Percentiles rank a stretch among this genome's conserved stretches.
Conservation (phyloP, 1,140 invertebrate species). For the Drosophila teissieri region DNA sequence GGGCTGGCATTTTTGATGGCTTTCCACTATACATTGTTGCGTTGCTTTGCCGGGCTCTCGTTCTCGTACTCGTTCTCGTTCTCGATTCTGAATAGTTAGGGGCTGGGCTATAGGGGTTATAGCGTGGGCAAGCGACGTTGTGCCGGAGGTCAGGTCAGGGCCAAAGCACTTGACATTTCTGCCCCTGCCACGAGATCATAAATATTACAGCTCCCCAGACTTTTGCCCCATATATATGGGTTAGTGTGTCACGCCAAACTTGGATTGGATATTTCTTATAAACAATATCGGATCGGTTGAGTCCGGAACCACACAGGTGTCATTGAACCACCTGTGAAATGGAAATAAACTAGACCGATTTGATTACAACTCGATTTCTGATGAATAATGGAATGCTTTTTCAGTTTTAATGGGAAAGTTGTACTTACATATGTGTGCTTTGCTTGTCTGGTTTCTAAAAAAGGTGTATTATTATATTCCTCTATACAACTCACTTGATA, state of each 20-base stretch:
- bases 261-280: slow-evolving; percentile 38
- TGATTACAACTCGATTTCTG: neutral
- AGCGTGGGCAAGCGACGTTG: slow-evolving; percentile 22
- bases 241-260: slow-evolving; percentile 41
- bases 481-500: too few species aligned
- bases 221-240: slow-evolving; percentile 24
- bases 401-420: neutral
- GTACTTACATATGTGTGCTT: too few species aligned
- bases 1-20: slow-evolving; percentile 33
- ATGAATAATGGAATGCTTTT: neutral
- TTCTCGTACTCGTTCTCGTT: too few species aligned
- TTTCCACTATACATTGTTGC: slow-evolving; percentile 33
- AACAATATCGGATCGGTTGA: slow-evolving; percentile 22
- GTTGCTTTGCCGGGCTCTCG: slow-evolving; percentile 29
- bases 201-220: slow-evolving; percentile 35
- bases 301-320: slow-evolving; percentile 1
- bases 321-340: slow-evolving; percentile 23
- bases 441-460: too few species aligned
- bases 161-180: slow-evolving; percentile 52
- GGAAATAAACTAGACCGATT: neutral
- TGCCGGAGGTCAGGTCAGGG: slow-evolving; percentile 47
- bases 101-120: slow-evolving; percentile 11
- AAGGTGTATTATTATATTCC: neutral
- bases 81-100: slow-evolving; percentile 11
- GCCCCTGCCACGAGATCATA: slow-evolving; percentile 18